phyloP scores from a whole-genome alignment of 2,113 vertebrate species.

The Planiliza haematocheilus region DNA sequence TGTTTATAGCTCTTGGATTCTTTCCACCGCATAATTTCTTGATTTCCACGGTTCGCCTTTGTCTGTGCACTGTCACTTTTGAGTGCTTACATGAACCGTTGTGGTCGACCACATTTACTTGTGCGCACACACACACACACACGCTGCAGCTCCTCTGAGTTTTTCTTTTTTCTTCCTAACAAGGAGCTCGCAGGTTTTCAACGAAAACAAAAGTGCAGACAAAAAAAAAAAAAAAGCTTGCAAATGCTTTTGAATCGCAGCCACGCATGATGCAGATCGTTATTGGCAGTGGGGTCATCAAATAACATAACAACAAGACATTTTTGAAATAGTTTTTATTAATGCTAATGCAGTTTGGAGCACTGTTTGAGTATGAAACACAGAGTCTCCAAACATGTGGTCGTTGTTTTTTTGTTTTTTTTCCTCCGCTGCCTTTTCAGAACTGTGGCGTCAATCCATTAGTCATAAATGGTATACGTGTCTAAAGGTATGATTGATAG shows the following conservation, averaged over 20 bases:
- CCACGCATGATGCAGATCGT: constrained; percentile 11
- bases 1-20: constrained; percentile 72
- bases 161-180: constrained; percentile 18
- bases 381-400: neutral
- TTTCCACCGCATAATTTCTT: constrained; percentile 61
- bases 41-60: constrained; percentile 56
- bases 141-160: constrained; percentile 18
- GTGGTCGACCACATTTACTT: constrained; percentile 56
- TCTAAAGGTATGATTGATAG: constrained; percentile 69
- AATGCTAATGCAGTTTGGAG: constrained; percentile 7
- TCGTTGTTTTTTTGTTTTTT: constrained; percentile 7
- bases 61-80: constrained; percentile 69
- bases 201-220: constrained; percentile 36
- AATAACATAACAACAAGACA: neutral
- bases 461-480: constrained; percentile 46
- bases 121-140: no score
- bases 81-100: constrained; percentile 55
- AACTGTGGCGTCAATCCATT: constrained; percentile 22
- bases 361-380: constrained; percentile 3
- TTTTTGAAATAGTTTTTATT: constrained; percentile 21
- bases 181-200: constrained; percentile 31
- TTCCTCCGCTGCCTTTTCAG: constrained; percentile 3
- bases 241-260: constrained; percentile 1
- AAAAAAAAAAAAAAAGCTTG: constrained; percentile 1
- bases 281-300: constrained; percentile 5